Evolutionary conservation across 2,888 invertebrate species (phyloP), one percentile per base, ranked within the genome.

Genomic region (Polia nebulosa): DNA sequence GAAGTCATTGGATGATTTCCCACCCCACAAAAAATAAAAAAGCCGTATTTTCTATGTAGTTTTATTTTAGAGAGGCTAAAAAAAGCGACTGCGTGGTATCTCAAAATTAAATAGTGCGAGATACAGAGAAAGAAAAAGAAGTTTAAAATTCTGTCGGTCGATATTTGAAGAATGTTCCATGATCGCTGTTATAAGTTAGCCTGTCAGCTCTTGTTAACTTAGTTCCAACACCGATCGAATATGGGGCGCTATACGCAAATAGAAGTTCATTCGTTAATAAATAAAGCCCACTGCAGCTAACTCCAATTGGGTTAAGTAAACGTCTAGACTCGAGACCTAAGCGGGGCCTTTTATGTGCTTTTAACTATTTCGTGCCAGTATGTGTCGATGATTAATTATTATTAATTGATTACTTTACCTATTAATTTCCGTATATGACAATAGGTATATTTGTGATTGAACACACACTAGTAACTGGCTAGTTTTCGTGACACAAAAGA

Each of bases 301-400:
- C 39, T n/a, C 15, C 0, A 68, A 71, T 27, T 41, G 20, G 20
- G 57, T 69, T 70, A 56, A 39, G 20, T 58, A 41, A 49, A 70
- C 13, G 15, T 56, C 45, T 52, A 20, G 36, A 49, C 13, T 56
- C 45, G 44, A 20, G 36, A 49, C 13, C 29, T 11, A 22, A n/a
- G 34, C 22, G 34, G 13, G 17, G n/a, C 11, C n/a, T 25, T 66
- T 32, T 25, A 15, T 64, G 11, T 34, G 20, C 8, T 34, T 64
- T 51, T 20, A 49, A 27, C 39, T 22, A 29, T 22, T 29, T 32
- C 4, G 20, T 34, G 34, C 15, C 15, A n/a, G 41, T 8, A 39
- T 70, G 32, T 25, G 47, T 20, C 20, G 25, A 39, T 57, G n/a
- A 55, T n/a, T n/a, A n/a, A n/a, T n/a, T n/a, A 70, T 67, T 17